Percentiles rank a stretch among this genome's conserved stretches.
Conservation (phyloP, 2,888 invertebrate genomes). For the Cephus nigrinus region DNA sequence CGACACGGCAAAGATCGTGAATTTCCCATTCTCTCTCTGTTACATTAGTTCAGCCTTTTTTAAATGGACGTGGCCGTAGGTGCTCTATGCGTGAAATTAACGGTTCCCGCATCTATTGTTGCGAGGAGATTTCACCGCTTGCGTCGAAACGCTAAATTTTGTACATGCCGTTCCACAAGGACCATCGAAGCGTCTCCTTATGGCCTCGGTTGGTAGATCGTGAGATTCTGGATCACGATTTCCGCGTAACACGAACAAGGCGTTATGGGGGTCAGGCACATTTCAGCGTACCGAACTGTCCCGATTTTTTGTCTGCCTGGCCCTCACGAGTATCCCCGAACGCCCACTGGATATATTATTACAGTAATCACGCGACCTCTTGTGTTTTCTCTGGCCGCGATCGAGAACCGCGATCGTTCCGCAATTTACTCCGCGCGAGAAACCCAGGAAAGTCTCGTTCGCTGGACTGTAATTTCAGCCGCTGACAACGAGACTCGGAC, state of each 20-base stretch:
- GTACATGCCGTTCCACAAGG: neutral
- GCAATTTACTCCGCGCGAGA: too few relatives aligned
- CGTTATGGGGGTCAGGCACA: constrained; percentile 12
- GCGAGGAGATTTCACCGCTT: neutral
- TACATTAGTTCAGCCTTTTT: neutral
- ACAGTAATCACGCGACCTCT: neutral
- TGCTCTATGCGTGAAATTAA: constrained; percentile 3
- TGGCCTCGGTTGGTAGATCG: constrained; percentile 21
- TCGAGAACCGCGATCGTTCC: too few relatives aligned
- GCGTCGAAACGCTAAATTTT: neutral
- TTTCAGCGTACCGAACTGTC: too few relatives aligned
- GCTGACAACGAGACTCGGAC: too few relatives aligned
- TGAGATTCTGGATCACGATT: constrained; percentile 27
- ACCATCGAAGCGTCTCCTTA: neutral
- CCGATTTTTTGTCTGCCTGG: too few relatives aligned
- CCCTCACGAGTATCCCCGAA: neutral
- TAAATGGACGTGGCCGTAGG: neutral
- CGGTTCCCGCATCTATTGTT: neutral
- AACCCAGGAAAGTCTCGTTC: too few relatives aligned
- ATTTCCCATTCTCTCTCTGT: constrained; percentile 50
- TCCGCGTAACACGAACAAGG: constrained; percentile 27
- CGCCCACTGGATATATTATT: neutral
- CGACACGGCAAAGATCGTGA: constrained; percentile 50
- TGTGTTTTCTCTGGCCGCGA: too few relatives aligned
- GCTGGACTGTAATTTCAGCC: too few relatives aligned